Evolutionary conservation across 2,797 vertebrate species (phyloP).

Genomic region (Carcharodon carcharias): DNA sequence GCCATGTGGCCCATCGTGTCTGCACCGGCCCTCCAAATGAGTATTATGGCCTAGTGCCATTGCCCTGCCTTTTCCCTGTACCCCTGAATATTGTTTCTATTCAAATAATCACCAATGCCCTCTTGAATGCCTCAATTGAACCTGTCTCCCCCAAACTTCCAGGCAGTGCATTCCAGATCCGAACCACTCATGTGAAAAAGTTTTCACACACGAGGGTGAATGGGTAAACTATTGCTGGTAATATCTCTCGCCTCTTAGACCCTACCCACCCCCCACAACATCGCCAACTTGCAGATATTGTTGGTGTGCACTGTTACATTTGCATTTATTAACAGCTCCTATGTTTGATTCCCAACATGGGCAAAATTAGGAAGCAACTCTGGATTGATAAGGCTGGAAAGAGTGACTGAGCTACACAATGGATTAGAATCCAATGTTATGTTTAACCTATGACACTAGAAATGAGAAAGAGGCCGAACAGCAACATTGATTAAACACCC

Average conservation of each 20-base stretch:
- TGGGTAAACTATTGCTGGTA: neutral
- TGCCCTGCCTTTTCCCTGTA: no score
- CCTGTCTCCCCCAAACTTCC: no score
- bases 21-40: no score
- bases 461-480: neutral
- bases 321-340: neutral
- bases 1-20: no score
- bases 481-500: neutral
- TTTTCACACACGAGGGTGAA: neutral
- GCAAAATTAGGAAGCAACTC: neutral
- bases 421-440: neutral
- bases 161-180: no score
- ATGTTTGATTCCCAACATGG: neutral
- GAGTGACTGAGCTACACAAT: neutral
- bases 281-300: neutral
- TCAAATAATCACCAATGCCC: no score
- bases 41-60: no score
- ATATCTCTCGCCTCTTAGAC: neutral
- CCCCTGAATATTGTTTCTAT: no score
- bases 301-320: neutral
- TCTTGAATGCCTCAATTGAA: no score
- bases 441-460: neutral
- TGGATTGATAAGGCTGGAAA: neutral
- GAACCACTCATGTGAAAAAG: no score
- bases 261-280: neutral